Base-by-base conservation (phyloP, 2,113 vertebrate genomes). In the Cryptoleucopteryx plumbea region DNA sequence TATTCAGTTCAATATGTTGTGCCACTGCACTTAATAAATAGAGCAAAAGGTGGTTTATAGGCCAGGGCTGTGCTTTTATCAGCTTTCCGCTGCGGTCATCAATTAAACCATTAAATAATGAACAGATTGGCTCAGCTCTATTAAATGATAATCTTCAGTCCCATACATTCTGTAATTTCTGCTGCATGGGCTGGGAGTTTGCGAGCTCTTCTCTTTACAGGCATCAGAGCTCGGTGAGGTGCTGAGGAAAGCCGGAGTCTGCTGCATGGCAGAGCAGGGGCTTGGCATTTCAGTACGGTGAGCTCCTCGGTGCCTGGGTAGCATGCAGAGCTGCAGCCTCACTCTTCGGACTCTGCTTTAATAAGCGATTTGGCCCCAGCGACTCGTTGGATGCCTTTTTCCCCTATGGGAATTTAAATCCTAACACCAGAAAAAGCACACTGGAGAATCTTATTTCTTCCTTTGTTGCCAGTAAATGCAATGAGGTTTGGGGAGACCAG, bases 81-180 rank as follows among this genome's bases (percentile, higher is more conserved):
- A 93, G 88, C 82, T 67, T 95, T 94, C 91, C 0, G 3, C 95
- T 88, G 88, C 2, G 14, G 90, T 81, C 96, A 92, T 96, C 97
- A 97, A 92, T 97, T 97, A 98, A 97, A 95, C 92, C 96, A 86
- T 96, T 98, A 96, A 97, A 96, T 95, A 97, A 95, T 94, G 88
- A 97, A 97, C 72, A 83, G 95, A 90, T 96, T 94, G 96, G 87
- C 93, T 93, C 83, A 81, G 95, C 62, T 82, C 58, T 93, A 72
- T 79, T 95, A 87, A 94, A 83, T 79, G 29, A 47, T 71, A 91
- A 80, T 96, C 96, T 91, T 82, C 68, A 73, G 77, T 45, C 80
- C 89, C 78, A 58, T 62, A 68, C 48, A 23, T 89, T 48, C 68
- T 75, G 83, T 61, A 40, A 65, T 79, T 81, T 27, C 48, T 66